A percentile compares a stretch with the other conserved stretches of the same genome.
Evolutionary conservation across 2,888 invertebrate genomes (phyloP).

Genomic region (Aleiodes alternator): DNA sequence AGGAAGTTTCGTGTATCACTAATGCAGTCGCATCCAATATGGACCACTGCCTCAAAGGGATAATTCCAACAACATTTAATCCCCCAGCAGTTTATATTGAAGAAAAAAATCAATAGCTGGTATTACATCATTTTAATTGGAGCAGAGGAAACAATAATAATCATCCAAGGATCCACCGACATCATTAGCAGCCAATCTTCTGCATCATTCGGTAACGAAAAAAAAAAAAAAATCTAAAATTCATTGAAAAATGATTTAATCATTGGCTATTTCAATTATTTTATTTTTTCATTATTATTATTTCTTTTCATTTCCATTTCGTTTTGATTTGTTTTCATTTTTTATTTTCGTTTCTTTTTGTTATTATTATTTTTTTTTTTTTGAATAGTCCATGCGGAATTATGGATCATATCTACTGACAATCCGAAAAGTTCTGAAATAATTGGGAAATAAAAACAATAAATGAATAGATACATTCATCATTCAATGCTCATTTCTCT

Average conservation of each 20-base stretch:
- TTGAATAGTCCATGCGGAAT: constrained; percentile 36
- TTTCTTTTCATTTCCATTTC: constrained; percentile 39
- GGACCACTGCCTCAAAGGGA: constrained; percentile 19
- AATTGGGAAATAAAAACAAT: constrained; percentile 31
- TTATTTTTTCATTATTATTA: constrained; percentile 38
- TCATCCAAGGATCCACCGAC: constrained; percentile 17
- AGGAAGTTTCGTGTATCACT: constrained; percentile 1
- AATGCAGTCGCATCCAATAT: constrained; percentile 10
- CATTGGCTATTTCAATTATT: too few relatives aligned
- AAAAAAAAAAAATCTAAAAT: constrained; percentile 27
- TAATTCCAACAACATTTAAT: constrained; percentile 22
- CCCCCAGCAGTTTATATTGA: not conserved
- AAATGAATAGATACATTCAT: constrained; percentile 1
- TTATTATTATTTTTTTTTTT: constrained; percentile 42
- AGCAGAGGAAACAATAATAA: not conserved
- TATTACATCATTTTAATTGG: not conserved
- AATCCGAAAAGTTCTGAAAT: constrained; percentile 35
- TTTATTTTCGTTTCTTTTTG: constrained; percentile 33
- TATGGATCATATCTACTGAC: constrained; percentile 32
- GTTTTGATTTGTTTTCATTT: constrained; percentile 42
- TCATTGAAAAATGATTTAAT: constrained; percentile 35
- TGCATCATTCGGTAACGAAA: constrained; percentile 40
- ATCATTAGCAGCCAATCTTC: constrained; percentile 24
- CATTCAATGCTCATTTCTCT: constrained; percentile 1
- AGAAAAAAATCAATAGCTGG: not conserved